phyloP scores from a whole-genome alignment of 2,113 vertebrate genomes.

The Ancistrus triradiatus region DNA sequence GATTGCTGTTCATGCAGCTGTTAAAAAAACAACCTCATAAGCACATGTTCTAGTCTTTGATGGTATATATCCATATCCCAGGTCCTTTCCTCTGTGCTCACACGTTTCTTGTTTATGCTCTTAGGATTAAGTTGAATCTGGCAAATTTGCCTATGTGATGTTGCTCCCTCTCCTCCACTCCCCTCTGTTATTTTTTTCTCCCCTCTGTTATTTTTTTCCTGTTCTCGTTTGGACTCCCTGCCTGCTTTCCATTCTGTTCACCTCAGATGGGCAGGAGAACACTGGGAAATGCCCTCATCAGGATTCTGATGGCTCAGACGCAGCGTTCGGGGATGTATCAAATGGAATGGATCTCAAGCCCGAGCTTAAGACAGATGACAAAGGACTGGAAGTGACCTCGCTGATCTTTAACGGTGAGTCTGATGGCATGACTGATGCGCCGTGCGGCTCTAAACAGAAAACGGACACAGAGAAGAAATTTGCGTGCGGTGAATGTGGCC shows the following conservation, averaged over 20 bases:
- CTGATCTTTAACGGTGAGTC: conserved; percentile 78
- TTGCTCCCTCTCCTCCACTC: background rate
- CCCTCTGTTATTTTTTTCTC: background rate
- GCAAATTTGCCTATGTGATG: conserved; percentile 12
- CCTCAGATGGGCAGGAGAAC: conserved; percentile 75
- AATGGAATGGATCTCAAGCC: conserved; percentile 90
- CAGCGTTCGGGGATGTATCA: conserved; percentile 87
- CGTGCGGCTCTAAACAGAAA: conserved; percentile 84
- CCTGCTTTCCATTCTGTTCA: conserved; percentile 37
- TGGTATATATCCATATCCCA: no score
- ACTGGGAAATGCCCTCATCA: conserved; percentile 91
- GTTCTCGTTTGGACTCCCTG: background rate
- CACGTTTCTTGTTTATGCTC: no score
- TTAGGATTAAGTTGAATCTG: no score
- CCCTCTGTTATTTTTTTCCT: conserved; percentile 3
- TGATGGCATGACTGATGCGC: conserved; percentile 48
- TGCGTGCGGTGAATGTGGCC: conserved; percentile 87
- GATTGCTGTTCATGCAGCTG: no score
- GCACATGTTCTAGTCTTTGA: no score
- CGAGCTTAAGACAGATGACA: conserved; percentile 82
- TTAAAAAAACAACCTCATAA: no score
- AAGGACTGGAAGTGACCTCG: conserved; percentile 74
- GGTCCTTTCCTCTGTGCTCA: no score
- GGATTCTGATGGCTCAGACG: conserved; percentile 92
- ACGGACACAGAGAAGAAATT: conserved; percentile 91